Percentiles rank a stretch among this genome's conserved stretches.
These are phyloP conservation scores for Gymnarchus niloticus DNA, from an alignment of 2,113 vertebrate species.

Conservation along the genomic window DNA sequence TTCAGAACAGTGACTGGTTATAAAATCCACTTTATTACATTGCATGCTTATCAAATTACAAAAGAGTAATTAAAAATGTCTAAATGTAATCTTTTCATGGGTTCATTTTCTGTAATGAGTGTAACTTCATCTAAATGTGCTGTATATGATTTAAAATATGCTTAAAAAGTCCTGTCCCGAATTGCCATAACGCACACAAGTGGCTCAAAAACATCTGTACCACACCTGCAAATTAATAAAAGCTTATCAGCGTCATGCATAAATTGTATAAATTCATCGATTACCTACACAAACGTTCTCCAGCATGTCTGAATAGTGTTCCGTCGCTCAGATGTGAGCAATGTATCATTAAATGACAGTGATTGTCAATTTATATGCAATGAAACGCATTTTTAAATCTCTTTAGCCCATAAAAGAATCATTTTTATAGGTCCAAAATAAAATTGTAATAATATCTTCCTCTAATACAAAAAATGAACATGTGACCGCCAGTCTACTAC, in stretches of 20 bases:
- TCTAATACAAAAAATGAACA: neutral
- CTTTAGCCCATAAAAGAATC: neutral
- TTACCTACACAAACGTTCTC: neutral
- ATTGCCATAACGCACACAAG: neutral
- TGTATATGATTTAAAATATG: neutral
- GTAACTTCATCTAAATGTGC: neutral
- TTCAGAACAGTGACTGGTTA: neutral
- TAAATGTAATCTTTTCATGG: neutral
- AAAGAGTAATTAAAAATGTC: neutral
- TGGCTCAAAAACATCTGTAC: neutral
- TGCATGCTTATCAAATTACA: neutral
- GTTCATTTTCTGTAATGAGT: neutral
- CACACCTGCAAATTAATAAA: neutral
- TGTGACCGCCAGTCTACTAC: neutral
- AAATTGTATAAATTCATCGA: neutral
- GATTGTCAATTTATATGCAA: neutral
- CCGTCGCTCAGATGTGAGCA: neutral
- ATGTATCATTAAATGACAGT: neutral
- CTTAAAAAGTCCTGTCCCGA: neutral
- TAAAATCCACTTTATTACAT: neutral
- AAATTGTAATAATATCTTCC: neutral
- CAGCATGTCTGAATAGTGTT: neutral
- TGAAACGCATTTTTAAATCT: neutral
- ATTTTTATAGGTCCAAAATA: neutral
- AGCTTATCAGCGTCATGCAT: neutral